Evolutionary conservation across 2,888 invertebrate species (phyloP).

Genomic region (Hirtodrosophila confusa): DNA sequence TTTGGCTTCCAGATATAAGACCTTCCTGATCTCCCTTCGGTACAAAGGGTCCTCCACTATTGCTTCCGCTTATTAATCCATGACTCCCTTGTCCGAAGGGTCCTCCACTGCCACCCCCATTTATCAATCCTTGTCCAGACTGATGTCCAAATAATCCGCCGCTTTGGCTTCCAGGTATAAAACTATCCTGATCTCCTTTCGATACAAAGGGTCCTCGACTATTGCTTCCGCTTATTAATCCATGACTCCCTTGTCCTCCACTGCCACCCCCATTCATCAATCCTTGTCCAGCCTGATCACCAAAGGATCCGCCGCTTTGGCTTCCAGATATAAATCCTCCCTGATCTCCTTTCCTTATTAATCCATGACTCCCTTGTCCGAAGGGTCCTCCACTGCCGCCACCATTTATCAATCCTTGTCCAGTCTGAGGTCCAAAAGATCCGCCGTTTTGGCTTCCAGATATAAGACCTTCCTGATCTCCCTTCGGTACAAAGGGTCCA

Average conservation of each 20-base stretch:
- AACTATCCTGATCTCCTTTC: neutral
- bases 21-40: neutral
- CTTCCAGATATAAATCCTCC: neutral
- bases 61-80: slow-evolving; percentile 1
- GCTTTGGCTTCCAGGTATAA: slow-evolving; percentile 1
- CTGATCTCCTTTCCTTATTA: neutral
- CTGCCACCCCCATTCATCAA: neutral
- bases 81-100: slow-evolving; percentile 3
- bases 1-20: neutral
- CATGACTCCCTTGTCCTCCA: slow-evolving; percentile 4
- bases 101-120: slow-evolving; percentile 2
- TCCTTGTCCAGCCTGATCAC: neutral
- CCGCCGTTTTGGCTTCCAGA: neutral
- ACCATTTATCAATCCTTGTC: neutral
- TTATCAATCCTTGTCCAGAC: neutral
- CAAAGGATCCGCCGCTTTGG: neutral
- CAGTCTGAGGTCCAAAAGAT: neutral
- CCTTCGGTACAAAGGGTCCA: slow-evolving; percentile 5
- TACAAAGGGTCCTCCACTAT: slow-evolving; percentile 13
- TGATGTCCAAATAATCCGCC: neutral
- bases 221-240: slow-evolving; percentile 5
- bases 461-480: neutral
- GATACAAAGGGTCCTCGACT: slow-evolving; percentile 13
- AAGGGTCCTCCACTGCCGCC: slow-evolving; percentile 6
- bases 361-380: neutral